Evolutionary conservation across 2,797 vertebrate species (phyloP), one percentile per base, ranked within the genome.

Genomic region (Coranthus polyacanthus): DNA sequence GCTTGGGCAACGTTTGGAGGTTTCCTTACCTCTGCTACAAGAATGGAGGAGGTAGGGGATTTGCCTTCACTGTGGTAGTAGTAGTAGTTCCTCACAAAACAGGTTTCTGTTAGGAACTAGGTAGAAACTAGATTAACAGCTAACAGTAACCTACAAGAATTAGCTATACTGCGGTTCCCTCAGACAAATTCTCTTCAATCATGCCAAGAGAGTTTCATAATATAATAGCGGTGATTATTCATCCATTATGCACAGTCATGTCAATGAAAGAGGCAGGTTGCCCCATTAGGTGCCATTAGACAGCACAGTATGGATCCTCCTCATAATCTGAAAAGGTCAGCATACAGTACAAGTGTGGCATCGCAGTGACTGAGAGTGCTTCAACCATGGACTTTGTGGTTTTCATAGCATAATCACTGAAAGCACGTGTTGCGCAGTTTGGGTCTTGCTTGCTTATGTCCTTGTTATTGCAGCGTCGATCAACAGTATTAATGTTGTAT

Each of bases 1-100:
- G 98, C 20, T 85, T 99, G 79, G 98, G 98, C 43, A 99, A 99
- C 1, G 98, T 99, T 29, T 99, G 98, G 98, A 94, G 97, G 83
- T 99, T 99, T 85, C 98, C 97, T 0, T 99, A 99, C 83, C 97
- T 99, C 78, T 99, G 98, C 91, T 99, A 99, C 94, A 99, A 99
- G 92, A 99, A 99, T 65, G 98, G 98, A 89, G 98, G 98, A 94
- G 98, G 98, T 98, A 94, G 95, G 95, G 58, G 81, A 92, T 63
- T 95, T 95, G 72, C 92, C 91, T 88, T 95, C 94, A 90, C 22
- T 41, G 44, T 39, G 24, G 2, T 15, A n/a, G n/a, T n/a, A n/a
- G n/a, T n/a, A n/a, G n/a, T n/a, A n/a, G n/a, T n/a, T n/a, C n/a
- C n/a, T n/a, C n/a, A n/a, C n/a, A n/a, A n/a, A n/a, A n/a, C n/a